These are phyloP conservation scores for Polydrusus cervinus DNA, from an alignment of 2,888 invertebrate genomes.

Conservation along the genomic window DNA sequence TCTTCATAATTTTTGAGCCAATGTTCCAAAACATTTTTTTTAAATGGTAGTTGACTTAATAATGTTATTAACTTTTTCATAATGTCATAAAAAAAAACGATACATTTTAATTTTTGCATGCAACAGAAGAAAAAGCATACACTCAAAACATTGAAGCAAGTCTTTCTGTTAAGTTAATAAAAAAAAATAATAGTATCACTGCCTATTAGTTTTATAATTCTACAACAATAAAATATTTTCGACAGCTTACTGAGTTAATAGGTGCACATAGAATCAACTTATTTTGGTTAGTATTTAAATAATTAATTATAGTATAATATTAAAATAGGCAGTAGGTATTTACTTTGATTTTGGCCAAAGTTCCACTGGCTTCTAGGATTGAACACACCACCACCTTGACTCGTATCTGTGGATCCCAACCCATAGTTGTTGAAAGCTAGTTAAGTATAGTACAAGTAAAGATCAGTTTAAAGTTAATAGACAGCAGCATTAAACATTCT, in stretches of 20 bases:
- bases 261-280: not conserved
- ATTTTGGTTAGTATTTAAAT: constrained; percentile 42
- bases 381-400: constrained; percentile 76
- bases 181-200: not conserved
- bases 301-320: constrained; percentile 29
- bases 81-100: too few relatives aligned
- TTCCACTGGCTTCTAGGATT: constrained; percentile 71
- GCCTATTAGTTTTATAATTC: not conserved
- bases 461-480: constrained; percentile 27
- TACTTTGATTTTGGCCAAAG: constrained; percentile 69
- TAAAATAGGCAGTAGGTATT: constrained; percentile 63
- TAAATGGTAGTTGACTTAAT: too few relatives aligned
- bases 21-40: too few relatives aligned
- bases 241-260: not conserved
- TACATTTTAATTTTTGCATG: not conserved
- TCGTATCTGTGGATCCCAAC: constrained; percentile 71
- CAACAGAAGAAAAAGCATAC: constrained; percentile 39
- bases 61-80: too few relatives aligned
- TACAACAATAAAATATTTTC: not conserved
- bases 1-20: too few relatives aligned
- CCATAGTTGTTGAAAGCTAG: constrained; percentile 75
- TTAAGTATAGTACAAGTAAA: constrained; percentile 52
- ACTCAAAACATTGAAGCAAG: constrained; percentile 34
- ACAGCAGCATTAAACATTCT: constrained; percentile 7
- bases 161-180: constrained; percentile 6